Percentiles rank a stretch among this genome's conserved stretches.
These are phyloP conservation scores for Coreius guichenoti DNA, from an alignment of 2,797 vertebrate species.

Conservation along the genomic window DNA sequence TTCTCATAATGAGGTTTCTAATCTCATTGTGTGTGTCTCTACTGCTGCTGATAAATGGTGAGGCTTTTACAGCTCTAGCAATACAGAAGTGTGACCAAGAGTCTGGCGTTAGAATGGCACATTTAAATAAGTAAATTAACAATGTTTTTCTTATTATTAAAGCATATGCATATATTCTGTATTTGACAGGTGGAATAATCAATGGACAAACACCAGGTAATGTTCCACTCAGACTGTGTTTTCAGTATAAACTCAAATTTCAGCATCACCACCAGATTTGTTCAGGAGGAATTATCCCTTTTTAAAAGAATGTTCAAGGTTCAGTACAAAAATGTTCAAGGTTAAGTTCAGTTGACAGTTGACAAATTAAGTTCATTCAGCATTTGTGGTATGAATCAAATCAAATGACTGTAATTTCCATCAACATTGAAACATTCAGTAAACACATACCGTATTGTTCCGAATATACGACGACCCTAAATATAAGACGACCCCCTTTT, in stretches of 20 bases:
- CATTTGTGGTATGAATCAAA: no score
- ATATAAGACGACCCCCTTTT: no score
- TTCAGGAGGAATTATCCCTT: not conserved
- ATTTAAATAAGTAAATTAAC: not conserved
- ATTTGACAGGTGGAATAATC: not conserved
- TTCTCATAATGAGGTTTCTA: not conserved
- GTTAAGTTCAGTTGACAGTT: not conserved
- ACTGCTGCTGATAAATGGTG: not conserved
- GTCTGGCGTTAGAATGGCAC: not conserved
- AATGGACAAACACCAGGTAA: not conserved
- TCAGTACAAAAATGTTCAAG: no score
- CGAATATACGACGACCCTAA: no score
- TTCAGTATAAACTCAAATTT: not conserved
- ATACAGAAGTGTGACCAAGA: not conserved
- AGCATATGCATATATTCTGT: not conserved
- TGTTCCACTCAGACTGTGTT: not conserved
- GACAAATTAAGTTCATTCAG: no score
- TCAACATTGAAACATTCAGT: no score
- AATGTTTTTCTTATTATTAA: not conserved
- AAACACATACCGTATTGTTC: no score
- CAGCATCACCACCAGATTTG: not conserved
- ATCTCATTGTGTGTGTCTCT: not conserved
- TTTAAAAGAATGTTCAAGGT: not conserved
- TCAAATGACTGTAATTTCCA: no score
- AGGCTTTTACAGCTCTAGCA: not conserved